Evolutionary conservation across 2,113 vertebrate species (phyloP).

Genomic region (Eublepharis macularius): DNA sequence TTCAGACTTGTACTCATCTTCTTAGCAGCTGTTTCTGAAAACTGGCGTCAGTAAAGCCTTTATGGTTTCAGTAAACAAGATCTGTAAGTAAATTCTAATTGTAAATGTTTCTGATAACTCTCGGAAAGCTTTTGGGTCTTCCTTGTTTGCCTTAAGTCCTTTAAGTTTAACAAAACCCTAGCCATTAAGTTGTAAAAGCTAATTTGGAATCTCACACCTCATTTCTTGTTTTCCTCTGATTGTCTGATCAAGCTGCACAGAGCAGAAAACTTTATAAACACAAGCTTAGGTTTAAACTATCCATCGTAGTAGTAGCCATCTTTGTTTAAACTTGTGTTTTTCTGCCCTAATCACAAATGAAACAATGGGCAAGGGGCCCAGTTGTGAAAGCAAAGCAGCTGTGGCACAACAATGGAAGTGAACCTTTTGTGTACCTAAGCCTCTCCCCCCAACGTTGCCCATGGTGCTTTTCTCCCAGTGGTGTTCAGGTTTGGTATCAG

Average conservation of each 20-base stretch:
- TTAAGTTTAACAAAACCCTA: background rate
- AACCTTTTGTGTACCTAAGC: too few relatives aligned
- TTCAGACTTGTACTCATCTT: background rate
- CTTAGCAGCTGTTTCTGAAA: background rate
- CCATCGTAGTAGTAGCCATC: background rate
- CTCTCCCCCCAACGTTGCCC: too few relatives aligned
- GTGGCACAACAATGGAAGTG: too few relatives aligned
- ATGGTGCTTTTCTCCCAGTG: too few relatives aligned
- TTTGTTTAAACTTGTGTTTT: background rate
- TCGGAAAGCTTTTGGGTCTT: background rate
- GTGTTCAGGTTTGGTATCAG: too few relatives aligned
- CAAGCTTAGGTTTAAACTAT: background rate
- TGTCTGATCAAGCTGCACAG: background rate
- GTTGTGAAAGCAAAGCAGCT: too few relatives aligned
- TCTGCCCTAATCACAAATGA: background rate
- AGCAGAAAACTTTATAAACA: background rate
- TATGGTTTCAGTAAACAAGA: background rate
- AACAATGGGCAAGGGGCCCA: background rate
- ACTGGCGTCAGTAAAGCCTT: background rate
- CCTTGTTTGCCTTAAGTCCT: background rate
- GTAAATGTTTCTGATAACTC: background rate
- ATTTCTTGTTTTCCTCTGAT: background rate
- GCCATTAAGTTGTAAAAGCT: background rate
- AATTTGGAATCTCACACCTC: too few relatives aligned
- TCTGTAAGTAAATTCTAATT: background rate